Conservation (phyloP, 2,797 vertebrate genomes). For the Oceanodroma leucorhoa region DNA sequence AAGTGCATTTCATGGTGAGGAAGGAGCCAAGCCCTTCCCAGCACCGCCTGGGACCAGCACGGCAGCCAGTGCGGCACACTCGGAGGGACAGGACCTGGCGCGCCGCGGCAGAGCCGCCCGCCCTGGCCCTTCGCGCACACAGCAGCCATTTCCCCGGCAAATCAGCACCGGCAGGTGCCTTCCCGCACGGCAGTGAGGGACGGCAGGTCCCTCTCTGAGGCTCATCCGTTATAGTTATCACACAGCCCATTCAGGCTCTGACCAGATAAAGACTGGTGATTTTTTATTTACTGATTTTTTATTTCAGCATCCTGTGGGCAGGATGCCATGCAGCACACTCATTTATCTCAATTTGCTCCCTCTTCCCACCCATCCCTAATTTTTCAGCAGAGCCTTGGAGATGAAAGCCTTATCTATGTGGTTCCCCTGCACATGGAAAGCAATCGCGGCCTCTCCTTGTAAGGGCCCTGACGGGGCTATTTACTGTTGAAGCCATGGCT, state of each 20-base stretch:
- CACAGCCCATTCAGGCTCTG: constrained; percentile 20
- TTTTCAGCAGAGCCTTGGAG: constrained; percentile 56
- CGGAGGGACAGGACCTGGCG: rapidly evolving
- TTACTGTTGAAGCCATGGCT: background rate
- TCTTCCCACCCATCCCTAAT: constrained; percentile 46
- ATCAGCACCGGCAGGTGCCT: background rate
- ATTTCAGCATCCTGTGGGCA: constrained; percentile 48
- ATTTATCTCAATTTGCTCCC: constrained; percentile 72
- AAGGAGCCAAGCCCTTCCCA: background rate
- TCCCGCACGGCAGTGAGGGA: background rate
- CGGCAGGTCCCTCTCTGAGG: background rate
- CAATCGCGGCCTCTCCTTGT: background rate
- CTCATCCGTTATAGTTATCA: constrained; percentile 46
- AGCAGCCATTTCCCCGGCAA: background rate
- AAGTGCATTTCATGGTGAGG: background rate
- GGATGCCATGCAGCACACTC: constrained; percentile 9
- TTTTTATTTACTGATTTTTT: constrained; percentile 49
- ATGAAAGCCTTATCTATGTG: constrained; percentile 48
- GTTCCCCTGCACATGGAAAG: background rate
- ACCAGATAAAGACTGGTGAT: constrained; percentile 60
- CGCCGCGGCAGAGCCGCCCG: background rate
- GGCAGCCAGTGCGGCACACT: rapidly evolving
- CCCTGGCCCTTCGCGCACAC: rapidly evolving
- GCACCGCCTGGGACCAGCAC: rapidly evolving
- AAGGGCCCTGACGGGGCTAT: background rate